These are phyloP conservation scores for Stomatorhinus ivindoensis DNA, from an alignment of 2,113 vertebrate genomes.

Conservation along the genomic window DNA sequence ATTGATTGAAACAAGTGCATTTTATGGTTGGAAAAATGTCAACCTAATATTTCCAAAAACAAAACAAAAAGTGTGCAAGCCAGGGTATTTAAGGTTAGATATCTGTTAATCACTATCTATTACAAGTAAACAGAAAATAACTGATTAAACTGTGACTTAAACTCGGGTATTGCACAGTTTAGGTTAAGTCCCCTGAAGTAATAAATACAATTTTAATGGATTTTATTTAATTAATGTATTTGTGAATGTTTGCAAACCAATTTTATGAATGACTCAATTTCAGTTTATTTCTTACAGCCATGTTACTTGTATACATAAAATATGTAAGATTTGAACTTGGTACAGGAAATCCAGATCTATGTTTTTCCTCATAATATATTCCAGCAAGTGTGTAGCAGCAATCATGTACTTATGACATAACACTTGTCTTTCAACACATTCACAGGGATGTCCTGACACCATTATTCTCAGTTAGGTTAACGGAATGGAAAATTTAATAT, in stretches of 20 bases:
- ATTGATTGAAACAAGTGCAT: background rate
- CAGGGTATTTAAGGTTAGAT: background rate
- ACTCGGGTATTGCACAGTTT: background rate
- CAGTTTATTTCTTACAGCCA: background rate
- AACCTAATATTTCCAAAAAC: background rate
- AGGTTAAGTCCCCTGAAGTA: background rate
- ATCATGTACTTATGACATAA: background rate
- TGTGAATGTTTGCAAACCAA: background rate
- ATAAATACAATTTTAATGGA: background rate
- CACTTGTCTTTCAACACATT: background rate
- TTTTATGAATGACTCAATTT: background rate
- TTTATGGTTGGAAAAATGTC: background rate
- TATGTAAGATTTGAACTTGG: background rate
- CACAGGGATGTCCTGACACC: background rate
- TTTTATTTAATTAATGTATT: too few relatives aligned
- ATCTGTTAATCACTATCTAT: background rate
- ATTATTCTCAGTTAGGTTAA: background rate
- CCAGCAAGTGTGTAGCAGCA: background rate
- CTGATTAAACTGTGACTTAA: background rate
- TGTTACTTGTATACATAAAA: background rate
- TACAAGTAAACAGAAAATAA: background rate
- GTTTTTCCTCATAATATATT: background rate
- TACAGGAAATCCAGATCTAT: background rate
- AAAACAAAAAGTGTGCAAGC: background rate
- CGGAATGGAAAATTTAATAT: slow-evolving; percentile 5